Evolutionary conservation across 2,797 vertebrate species (phyloP).

Genomic region (Lemur catta): DNA sequence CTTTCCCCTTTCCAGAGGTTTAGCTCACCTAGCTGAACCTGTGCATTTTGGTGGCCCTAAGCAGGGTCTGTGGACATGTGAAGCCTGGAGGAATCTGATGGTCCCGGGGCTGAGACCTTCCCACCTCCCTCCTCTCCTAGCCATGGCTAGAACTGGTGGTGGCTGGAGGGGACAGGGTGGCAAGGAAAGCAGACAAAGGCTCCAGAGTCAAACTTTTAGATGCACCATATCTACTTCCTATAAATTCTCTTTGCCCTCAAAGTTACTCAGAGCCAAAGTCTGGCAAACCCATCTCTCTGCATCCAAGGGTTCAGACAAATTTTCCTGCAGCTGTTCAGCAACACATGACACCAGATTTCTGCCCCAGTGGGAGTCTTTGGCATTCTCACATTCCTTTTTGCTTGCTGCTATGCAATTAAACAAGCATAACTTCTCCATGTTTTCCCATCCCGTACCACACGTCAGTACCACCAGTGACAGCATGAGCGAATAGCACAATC

Average conservation of each 20-base stretch:
- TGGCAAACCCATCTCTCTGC: slow-evolving; percentile 28
- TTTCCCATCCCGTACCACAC: neutral
- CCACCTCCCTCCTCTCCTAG: neutral
- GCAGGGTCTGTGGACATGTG: neutral
- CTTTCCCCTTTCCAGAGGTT: neutral
- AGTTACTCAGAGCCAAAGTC: slow-evolving; percentile 19
- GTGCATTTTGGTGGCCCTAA: neutral
- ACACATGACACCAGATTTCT: slow-evolving; percentile 55
- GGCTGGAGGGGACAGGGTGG: neutral
- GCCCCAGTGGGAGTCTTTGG: slow-evolving; percentile 46
- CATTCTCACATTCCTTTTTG: slow-evolving; percentile 57
- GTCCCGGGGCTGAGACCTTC: neutral
- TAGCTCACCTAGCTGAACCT: neutral
- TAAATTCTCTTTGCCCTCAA: neutral
- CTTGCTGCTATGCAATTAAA: slow-evolving; percentile 51
- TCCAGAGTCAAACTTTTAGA: slow-evolving; percentile 14
- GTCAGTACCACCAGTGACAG: neutral
- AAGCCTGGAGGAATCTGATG: neutral
- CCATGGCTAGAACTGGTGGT: neutral
- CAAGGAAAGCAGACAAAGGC: slow-evolving; percentile 31
- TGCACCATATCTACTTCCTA: neutral
- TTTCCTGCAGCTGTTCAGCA: slow-evolving; percentile 54
- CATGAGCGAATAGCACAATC: neutral
- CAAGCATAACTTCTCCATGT: slow-evolving; percentile 24
- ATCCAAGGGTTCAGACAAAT: slow-evolving; percentile 35